phyloP scores from a whole-genome alignment of 2,797 vertebrate species.

The Anomalospiza imberbis region DNA sequence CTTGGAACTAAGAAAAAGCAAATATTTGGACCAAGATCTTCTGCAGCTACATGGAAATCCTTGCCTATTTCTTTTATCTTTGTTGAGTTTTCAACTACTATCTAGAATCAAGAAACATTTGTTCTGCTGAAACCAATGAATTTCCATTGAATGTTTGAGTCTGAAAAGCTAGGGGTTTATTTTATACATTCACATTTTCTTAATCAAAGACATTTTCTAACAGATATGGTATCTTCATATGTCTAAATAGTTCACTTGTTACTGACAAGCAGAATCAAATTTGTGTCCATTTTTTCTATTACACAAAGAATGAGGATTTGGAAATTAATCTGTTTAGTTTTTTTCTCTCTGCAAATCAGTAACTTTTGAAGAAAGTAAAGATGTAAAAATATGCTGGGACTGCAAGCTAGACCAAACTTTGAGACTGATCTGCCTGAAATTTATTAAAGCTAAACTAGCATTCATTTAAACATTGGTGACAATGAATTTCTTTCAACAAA shows the following conservation, averaged over 20 bases:
- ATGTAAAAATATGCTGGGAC: neutral
- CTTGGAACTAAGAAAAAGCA: neutral
- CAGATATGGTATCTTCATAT: accelerated
- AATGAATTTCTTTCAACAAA: neutral
- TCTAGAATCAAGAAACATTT: neutral
- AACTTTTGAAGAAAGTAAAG: neutral
- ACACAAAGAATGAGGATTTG: neutral
- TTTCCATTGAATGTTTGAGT: neutral
- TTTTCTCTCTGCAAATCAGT: neutral
- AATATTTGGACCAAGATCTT: neutral
- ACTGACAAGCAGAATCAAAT: neutral
- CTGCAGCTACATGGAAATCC: neutral
- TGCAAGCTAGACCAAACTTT: neutral
- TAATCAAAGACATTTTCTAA: neutral
- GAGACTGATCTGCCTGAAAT: neutral
- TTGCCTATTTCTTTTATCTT: neutral
- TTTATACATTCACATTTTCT: neutral
- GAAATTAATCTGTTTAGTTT: neutral
- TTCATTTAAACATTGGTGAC: neutral
- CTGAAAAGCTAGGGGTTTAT: neutral
- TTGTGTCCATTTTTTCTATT: neutral
- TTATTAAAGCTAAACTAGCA: neutral
- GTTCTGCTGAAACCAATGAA: neutral
- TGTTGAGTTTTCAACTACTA: neutral
- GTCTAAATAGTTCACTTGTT: neutral